These are phyloP conservation scores for Phallusia fumigata DNA, from an alignment of 23 tunicate genomes.

Conservation along the genomic window DNA sequence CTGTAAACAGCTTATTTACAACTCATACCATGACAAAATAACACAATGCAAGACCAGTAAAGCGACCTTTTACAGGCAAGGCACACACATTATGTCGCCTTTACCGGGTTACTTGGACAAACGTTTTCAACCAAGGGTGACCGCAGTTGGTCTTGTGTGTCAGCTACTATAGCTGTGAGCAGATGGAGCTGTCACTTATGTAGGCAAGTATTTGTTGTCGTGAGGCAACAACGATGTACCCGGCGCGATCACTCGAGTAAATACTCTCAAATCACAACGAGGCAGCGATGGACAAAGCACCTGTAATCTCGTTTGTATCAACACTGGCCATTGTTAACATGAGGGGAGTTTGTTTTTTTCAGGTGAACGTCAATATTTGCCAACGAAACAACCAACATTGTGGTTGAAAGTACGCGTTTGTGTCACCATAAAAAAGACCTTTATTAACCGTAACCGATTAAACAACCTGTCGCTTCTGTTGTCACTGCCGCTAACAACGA, in stretches of 20 bases:
- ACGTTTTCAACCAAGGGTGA: background rate
- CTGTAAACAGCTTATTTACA: slow-evolving; percentile 9
- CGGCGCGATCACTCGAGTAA: background rate
- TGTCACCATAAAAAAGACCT: background rate
- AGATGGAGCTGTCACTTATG: background rate
- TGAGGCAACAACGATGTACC: background rate
- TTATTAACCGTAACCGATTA: background rate
- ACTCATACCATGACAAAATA: slow-evolving; percentile 10
- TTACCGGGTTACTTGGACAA: background rate
- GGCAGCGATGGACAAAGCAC: background rate
- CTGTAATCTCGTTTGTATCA: background rate
- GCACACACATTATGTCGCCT: background rate
- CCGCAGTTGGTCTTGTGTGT: background rate
- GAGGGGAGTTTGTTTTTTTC: slow-evolving; percentile 1
- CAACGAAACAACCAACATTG: background rate
- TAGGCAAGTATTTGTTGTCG: background rate
- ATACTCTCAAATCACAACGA: background rate
- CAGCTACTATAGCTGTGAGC: background rate
- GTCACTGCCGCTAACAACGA: background rate
- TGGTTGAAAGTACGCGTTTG: background rate
- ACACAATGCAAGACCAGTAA: background rate
- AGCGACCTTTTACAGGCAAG: background rate
- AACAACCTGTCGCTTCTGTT: slow-evolving; percentile 2
- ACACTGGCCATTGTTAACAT: background rate
- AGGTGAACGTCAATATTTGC: background rate